A percentile compares a stretch with the other conserved stretches of the same genome.
These are phyloP conservation scores for Drosophila ohnishii DNA, from an alignment of 1,140 invertebrate genomes.

Conservation along the genomic window DNA sequence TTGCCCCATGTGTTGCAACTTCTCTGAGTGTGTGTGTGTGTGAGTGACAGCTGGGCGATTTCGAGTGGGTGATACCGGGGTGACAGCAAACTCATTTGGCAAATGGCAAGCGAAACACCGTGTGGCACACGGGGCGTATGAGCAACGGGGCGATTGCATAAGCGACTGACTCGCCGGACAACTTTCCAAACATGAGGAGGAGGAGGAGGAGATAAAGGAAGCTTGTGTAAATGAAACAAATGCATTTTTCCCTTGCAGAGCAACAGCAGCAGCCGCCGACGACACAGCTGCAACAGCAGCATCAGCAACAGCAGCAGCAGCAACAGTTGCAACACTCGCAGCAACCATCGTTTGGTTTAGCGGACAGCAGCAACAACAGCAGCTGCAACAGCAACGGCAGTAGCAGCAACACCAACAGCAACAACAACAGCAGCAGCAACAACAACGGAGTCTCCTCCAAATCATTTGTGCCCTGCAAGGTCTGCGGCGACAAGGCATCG, in stretches of 20 bases:
- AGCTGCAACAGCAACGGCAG: conserved; percentile 73
- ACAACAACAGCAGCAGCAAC: conserved; percentile 86
- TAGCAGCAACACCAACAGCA: conserved; percentile 84
- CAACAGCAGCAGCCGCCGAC: conserved; percentile 53
- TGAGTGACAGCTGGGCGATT: conserved; percentile 45
- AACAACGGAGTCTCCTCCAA: conserved; percentile 85
- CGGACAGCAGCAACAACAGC: conserved; percentile 86
- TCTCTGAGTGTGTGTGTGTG: not conserved
- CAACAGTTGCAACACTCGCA: conserved; percentile 43
- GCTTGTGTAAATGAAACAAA: conserved; percentile 45
- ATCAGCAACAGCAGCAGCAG: conserved; percentile 51
- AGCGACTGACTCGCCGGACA: conserved; percentile 31
- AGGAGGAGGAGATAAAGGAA: conserved; percentile 33
- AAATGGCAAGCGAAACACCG: conserved; percentile 47
- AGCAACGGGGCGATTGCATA: conserved; percentile 57
- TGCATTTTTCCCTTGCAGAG: conserved; percentile 68
- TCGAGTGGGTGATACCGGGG: conserved; percentile 50
- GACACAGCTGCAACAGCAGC: conserved; percentile 53
- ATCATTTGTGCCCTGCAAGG: conserved; percentile 96
- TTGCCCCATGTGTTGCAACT: conserved; percentile 17
- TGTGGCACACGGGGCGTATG: conserved; percentile 56
- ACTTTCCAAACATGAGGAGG: conserved; percentile 50
- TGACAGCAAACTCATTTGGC: conserved; percentile 58
- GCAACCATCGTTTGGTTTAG: conserved; percentile 91
- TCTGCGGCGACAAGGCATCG: conserved; percentile 99